Evolutionary conservation across 2,888 invertebrate species (phyloP).

Genomic region (Ellobium chinense): DNA sequence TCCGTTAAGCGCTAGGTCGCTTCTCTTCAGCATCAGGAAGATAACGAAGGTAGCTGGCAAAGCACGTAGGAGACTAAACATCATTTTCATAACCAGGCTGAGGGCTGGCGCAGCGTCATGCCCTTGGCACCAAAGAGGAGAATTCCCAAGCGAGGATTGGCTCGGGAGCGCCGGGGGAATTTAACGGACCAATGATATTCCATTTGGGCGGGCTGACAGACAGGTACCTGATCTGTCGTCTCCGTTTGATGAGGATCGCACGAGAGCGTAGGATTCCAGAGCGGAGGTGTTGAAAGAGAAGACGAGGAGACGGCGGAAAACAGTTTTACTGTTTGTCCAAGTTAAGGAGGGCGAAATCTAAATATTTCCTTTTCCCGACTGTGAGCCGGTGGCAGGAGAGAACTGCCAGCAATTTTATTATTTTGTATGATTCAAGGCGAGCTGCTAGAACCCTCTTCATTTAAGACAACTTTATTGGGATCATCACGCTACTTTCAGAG

Average conservation of each 20-base stretch:
- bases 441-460: too few species aligned
- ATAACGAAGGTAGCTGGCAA: not conserved
- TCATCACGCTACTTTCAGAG: too few species aligned
- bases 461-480: too few species aligned
- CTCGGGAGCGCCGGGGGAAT: not conserved
- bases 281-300: constrained; percentile 14
- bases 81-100: not conserved
- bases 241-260: constrained; percentile 2
- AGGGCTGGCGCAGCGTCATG: not conserved
- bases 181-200: constrained; percentile 41
- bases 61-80: not conserved
- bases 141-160: not conserved
- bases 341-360: constrained; percentile 13
- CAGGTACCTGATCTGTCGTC: constrained; percentile 2
- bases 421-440: too few species aligned
- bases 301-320: not conserved
- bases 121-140: not conserved
- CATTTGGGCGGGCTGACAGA: constrained; percentile 35
- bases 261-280: constrained; percentile 15
- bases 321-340: constrained; percentile 21
- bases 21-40: too few species aligned
- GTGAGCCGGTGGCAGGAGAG: not conserved
- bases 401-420: constrained; percentile 8
- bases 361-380: constrained; percentile 22
- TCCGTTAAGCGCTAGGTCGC: too few species aligned